Conservation (phyloP, 2,888 invertebrate genomes). For the Fragum whitleyi region DNA sequence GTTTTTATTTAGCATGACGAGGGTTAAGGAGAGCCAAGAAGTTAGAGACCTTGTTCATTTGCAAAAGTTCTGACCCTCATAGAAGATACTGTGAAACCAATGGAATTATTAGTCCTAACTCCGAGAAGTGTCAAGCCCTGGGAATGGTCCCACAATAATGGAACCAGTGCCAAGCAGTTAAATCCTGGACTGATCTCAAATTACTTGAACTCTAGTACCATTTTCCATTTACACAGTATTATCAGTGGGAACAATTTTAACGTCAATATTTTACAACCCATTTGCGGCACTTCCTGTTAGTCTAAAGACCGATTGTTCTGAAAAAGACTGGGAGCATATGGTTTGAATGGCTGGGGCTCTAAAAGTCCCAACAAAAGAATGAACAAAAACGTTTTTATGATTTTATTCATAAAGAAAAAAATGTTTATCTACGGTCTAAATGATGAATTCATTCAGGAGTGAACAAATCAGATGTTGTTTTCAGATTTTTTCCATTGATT, state of each 20-base stretch:
- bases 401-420: not conserved
- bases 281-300: conserved; percentile 55
- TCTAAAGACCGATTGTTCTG: conserved; percentile 11
- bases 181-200: conserved; percentile 22
- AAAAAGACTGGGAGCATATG: not conserved
- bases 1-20: too few species aligned
- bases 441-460: too few species aligned
- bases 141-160: not conserved
- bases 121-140: too few species aligned
- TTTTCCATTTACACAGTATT: conserved; percentile 40
- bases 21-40: too few species aligned
- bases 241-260: conserved; percentile 41
- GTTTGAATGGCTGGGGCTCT: conserved; percentile 11
- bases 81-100: too few species aligned
- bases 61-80: too few species aligned
- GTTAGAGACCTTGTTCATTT: too few species aligned
- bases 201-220: conserved; percentile 26
- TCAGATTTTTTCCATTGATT: not conserved
- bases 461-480: not conserved
- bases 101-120: too few species aligned
- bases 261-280: conserved; percentile 58
- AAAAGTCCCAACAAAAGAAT: conserved; percentile 5
- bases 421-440: conserved; percentile 15
- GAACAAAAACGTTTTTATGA: conserved; percentile 12
- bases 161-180: conserved; percentile 7